Evolutionary conservation across 2,888 invertebrate genomes (phyloP).

Genomic region (Pristionchus exspectatus): DNA sequence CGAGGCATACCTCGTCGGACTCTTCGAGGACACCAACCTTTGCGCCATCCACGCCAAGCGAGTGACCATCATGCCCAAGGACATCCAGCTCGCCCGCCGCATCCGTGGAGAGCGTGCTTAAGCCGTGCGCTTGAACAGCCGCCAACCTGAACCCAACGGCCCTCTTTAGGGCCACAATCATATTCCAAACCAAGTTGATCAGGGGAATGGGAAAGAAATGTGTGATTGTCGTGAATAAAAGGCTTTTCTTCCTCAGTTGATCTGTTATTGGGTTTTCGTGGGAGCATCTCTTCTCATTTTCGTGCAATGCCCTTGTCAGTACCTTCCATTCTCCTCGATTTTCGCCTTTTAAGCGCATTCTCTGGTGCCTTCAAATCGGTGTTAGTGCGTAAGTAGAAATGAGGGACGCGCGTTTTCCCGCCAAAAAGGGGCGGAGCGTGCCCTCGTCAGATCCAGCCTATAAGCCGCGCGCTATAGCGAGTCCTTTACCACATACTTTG

Average conservation of each 20-base stretch:
- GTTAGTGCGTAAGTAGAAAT: too few species aligned
- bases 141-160: slow-evolving; percentile 66
- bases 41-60: slow-evolving; percentile 97
- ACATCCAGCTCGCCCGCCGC: slow-evolving; percentile 64
- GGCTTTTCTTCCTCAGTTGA: too few species aligned
- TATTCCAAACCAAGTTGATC: slow-evolving; percentile 44
- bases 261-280: too few species aligned
- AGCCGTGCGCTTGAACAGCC: slow-evolving; percentile 47
- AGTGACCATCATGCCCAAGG: slow-evolving; percentile 94
- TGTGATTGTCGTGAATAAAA: too few species aligned
- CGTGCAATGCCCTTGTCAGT: too few species aligned
- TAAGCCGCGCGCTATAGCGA: background rate
- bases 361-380: too few species aligned
- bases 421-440: background rate
- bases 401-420: too few species aligned
- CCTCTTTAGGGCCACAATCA: slow-evolving; percentile 71
- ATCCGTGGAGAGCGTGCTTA: slow-evolving; percentile 84
- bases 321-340: too few species aligned
- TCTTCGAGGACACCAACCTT: slow-evolving; percentile 97
- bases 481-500: too few species aligned
- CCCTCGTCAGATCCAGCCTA: background rate
- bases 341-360: too few species aligned
- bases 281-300: too few species aligned
- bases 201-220: too few species aligned
- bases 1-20: slow-evolving; percentile 92